Evolutionary conservation across 2,888 invertebrate species (phyloP).

Genomic region (Apamea monoglypha): DNA sequence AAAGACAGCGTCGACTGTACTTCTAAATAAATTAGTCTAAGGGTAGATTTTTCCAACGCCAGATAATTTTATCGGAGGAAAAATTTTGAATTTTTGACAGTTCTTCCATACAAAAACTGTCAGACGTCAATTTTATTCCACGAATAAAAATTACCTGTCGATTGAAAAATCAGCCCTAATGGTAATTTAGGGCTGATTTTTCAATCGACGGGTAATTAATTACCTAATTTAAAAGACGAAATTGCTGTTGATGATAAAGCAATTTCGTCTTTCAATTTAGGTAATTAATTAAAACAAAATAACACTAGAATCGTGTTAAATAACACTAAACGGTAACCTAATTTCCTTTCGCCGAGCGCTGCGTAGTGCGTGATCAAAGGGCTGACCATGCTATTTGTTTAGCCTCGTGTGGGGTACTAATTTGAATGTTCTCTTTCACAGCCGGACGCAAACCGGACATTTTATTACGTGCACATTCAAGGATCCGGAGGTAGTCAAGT

Average conservation of each 20-base stretch:
- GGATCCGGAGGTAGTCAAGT: slow-evolving; percentile 46
- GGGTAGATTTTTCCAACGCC: too few species aligned
- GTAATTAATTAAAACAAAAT: neutral
- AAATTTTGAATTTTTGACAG: too few species aligned
- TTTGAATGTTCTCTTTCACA: slow-evolving; percentile 60
- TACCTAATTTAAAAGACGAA: too few species aligned
- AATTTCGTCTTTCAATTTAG: neutral
- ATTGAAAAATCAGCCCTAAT: too few species aligned
- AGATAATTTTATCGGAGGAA: too few species aligned
- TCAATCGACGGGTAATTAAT: too few species aligned
- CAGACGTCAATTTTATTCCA: too few species aligned
- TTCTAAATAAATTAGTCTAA: neutral
- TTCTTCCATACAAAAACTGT: too few species aligned
- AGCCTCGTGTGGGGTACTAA: slow-evolving; percentile 8
- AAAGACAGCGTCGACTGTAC: neutral
- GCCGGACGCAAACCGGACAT: slow-evolving; percentile 73
- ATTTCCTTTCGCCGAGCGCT: neutral
- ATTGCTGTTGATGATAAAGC: too few species aligned
- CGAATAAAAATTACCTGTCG: too few species aligned
- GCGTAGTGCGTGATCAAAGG: slow-evolving; percentile 8
- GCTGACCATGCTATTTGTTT: neutral
- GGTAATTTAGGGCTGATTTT: too few species aligned
- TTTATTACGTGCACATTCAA: slow-evolving; percentile 66
- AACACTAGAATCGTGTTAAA: neutral
- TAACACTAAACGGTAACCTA: neutral